Conservation (phyloP, 2,888 invertebrate species). For the Hoplodrina blanda region DNA sequence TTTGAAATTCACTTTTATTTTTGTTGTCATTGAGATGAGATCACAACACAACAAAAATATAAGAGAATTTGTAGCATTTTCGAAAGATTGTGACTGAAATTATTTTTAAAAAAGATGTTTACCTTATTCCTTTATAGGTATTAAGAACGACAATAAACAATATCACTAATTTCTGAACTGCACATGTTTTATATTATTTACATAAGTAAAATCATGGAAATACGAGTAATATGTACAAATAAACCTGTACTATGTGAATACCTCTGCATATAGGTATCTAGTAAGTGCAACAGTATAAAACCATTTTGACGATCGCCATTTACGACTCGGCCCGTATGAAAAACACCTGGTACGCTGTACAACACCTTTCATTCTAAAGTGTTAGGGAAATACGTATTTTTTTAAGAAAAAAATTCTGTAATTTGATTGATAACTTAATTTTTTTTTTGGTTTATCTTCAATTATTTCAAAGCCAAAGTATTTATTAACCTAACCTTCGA, state of each 20-base stretch:
- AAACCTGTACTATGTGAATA: conserved; percentile 17
- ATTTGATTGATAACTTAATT: background rate
- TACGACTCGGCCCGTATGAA: conserved; percentile 53
- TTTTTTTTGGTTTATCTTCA: background rate
- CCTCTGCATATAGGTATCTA: conserved; percentile 16
- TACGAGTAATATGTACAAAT: background rate
- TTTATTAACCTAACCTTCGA: no score
- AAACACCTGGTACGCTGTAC: conserved; percentile 48
- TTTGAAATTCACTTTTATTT: no score
- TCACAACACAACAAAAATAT: no score
- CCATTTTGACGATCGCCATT: conserved; percentile 51
- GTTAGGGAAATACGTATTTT: conserved; percentile 21
- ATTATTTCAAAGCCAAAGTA: background rate
- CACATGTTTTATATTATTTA: background rate
- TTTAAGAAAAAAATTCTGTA: background rate
- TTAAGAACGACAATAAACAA: no score
- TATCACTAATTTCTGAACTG: no score
- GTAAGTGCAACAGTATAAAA: conserved; percentile 55
- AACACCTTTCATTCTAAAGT: conserved; percentile 31
- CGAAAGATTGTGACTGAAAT: no score
- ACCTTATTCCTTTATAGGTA: no score
- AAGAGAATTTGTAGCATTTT: no score
- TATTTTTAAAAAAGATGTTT: no score
- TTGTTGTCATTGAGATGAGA: no score
- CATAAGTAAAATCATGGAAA: background rate